Evolutionary conservation across 2,888 invertebrate genomes (phyloP), one percentile per base, ranked within the genome.

Genomic region (Neuroscelio doddi): DNA sequence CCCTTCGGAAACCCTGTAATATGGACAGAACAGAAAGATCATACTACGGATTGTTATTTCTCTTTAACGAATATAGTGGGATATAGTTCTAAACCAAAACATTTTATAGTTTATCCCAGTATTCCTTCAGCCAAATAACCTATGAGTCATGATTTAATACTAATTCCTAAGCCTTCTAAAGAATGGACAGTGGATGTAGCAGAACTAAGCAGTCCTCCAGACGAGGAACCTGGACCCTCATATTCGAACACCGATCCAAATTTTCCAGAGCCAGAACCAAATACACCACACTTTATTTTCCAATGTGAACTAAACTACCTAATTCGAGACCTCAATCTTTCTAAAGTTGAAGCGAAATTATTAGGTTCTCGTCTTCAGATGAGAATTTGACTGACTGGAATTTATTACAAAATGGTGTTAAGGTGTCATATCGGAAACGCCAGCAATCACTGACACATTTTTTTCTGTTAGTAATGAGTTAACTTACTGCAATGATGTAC

Each of bases 291-390:
- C 39, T 4, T 47, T 0, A 38, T 52, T 36, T 39, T 17, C 1
- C 52, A 63, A 63, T 3, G 34, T 17, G 61, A 68, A 41, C 59
- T 72, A 26, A 71, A 70, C 32, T 64, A 72, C 34, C 44, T 71
- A 24, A 52, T 71, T 32, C 32, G 70, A 46, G 71, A 72, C 50
- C 58, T 63, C 26, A 64, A 69, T 52, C 41, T 73, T 9, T 67
- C 64, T 24, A 73, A 70, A 63, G 36, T 16, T 55, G 53, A 63
- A 51, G 64, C 68, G 17, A 24, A 74, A 45, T 49, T 72, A 32
- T 39, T 70, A 10, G 71, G 64, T 8, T 71, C 71, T 1, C 2
- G 45, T 3, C 21, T 26, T 14, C 34, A 55, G 29, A n/a, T n/a
- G n/a, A n/a, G n/a, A n/a, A n/a, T n/a, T n/a, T n/a, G n/a, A n/a